Conservation (phyloP, 2,797 vertebrate genomes). For the Alosa sapidissima region DNA sequence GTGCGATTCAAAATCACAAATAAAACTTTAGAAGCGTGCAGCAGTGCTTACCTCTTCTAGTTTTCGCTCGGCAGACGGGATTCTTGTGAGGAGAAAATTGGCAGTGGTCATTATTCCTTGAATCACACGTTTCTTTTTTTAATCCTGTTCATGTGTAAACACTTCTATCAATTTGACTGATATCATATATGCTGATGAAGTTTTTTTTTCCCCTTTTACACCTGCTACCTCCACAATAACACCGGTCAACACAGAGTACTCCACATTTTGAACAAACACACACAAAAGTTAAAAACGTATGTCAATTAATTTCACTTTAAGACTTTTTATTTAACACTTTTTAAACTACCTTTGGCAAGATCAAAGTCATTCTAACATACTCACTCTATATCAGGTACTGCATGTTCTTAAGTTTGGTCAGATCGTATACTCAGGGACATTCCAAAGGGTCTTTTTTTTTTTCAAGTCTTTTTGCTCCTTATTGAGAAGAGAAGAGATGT, state of each 20-base stretch:
- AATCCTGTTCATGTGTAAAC: slow-evolving; percentile 30
- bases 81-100: slow-evolving; percentile 41
- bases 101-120: slow-evolving; percentile 33
- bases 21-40: not conserved
- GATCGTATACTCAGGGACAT: not conserved
- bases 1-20: not conserved
- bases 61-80: slow-evolving; percentile 39
- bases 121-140: slow-evolving; percentile 57
- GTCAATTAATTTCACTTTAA: not conserved
- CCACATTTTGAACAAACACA: not conserved
- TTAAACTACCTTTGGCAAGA: not conserved
- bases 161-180: slow-evolving; percentile 63
- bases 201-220: slow-evolving; percentile 23
- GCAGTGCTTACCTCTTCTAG: slow-evolving; percentile 50
- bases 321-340: not conserved
- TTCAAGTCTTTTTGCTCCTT: not conserved
- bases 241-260: not conserved
- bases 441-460: not conserved
- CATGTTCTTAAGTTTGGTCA: slow-evolving; percentile 33
- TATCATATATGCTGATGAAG: slow-evolving; percentile 66
- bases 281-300: not conserved
- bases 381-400: slow-evolving; percentile 38
- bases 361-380: not conserved
- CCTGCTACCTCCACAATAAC: not conserved
- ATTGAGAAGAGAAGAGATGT: not conserved